Evolutionary conservation across 2,113 vertebrate species (phyloP).

Genomic region (Grantiella picta): DNA sequence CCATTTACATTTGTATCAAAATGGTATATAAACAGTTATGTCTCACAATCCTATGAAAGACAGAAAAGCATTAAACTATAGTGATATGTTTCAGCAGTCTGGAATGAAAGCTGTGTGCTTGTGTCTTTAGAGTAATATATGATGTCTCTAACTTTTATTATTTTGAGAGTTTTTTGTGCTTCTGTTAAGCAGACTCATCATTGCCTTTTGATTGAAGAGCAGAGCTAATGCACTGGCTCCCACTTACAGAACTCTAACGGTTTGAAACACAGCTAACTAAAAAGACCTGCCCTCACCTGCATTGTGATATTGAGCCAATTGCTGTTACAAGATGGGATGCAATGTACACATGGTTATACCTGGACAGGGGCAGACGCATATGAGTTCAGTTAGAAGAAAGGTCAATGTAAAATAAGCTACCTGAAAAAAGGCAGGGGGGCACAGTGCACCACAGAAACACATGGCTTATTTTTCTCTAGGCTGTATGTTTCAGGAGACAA

Average conservation of each 20-base stretch:
- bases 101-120: not conserved
- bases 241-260: not conserved
- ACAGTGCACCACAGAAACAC: not conserved
- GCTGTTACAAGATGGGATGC: not conserved
- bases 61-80: not conserved
- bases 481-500: not conserved
- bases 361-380: not conserved
- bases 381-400: not conserved
- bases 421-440: not conserved
- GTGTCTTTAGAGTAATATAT: not conserved
- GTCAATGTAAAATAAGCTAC: not conserved
- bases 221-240: not conserved
- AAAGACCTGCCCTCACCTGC: accelerated
- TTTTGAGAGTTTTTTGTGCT: not conserved
- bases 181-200: not conserved
- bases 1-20: not conserved
- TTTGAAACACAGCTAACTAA: not conserved
- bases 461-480: not conserved
- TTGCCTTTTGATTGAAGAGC: not conserved
- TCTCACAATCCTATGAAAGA: not conserved
- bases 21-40: not conserved
- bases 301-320: not conserved
- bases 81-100: not conserved
- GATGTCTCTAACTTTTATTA: not conserved
- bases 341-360: not conserved